These are phyloP conservation scores for Smithornis capensis DNA, from an alignment of 2,113 vertebrate genomes.

Conservation along the genomic window DNA sequence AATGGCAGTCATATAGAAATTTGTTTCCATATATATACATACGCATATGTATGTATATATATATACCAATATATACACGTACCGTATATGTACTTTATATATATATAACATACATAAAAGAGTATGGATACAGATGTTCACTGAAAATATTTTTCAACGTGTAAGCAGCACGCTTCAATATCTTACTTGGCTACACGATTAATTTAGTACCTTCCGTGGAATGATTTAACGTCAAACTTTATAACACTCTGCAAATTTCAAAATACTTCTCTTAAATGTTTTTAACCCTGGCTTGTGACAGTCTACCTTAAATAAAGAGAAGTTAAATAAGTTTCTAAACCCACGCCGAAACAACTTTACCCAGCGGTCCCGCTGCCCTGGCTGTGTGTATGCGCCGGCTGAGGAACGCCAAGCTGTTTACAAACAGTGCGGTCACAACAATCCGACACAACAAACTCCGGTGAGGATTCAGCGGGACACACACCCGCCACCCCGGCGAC, in stretches of 20 bases:
- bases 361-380: rapidly evolving
- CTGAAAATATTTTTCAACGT: neutral
- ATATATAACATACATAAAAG: neutral
- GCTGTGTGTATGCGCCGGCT: neutral
- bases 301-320: neutral
- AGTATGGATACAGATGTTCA: rapidly evolving
- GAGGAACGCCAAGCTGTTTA: neutral
- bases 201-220: neutral
- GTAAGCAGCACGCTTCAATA: neutral
- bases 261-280: neutral
- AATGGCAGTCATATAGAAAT: rapidly evolving
- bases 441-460: rapidly evolving
- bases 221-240: neutral
- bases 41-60: too few relatives aligned
- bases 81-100: rapidly evolving
- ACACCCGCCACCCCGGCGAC: neutral
- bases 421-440: neutral
- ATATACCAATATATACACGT: too few relatives aligned
- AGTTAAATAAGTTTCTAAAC: neutral
- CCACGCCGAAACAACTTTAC: neutral
- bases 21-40: neutral
- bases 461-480: rapidly evolving
- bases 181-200: neutral
- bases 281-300: neutral
- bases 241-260: neutral